A percentile compares a stretch with the other conserved stretches of the same genome.
phyloP scores from a whole-genome alignment of 2,888 invertebrate genomes.

The Xylota segnis region DNA sequence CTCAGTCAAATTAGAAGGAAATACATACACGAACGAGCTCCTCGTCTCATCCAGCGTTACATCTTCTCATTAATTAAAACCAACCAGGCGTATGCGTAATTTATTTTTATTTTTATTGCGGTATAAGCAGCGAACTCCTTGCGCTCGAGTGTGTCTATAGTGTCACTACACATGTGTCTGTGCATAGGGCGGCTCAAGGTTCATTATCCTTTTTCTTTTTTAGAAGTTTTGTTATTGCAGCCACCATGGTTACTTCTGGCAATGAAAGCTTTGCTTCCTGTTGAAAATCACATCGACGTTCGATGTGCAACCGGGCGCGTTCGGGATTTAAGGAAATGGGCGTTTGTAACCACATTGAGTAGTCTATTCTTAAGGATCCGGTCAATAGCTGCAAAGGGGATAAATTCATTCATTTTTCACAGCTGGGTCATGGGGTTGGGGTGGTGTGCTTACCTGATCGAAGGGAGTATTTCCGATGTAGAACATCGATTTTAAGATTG shows the following conservation, averaged over 20 bases:
- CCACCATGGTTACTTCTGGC: constrained; percentile 84
- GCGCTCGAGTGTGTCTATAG: constrained; percentile 7
- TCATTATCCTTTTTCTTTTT: constrained; percentile 80
- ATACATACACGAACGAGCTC: neutral
- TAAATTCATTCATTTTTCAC: neutral
- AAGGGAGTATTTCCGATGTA: constrained; percentile 91
- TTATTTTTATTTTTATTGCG: constrained; percentile 5
- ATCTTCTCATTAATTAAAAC: constrained; percentile 48
- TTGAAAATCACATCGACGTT: constrained; percentile 85
- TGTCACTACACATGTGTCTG: neutral
- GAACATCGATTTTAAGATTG: constrained; percentile 91
- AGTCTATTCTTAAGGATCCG: constrained; percentile 85
- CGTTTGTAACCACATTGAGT: constrained; percentile 84
- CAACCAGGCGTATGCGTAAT: constrained; percentile 45
- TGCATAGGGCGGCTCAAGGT: neutral
- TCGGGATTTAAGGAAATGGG: constrained; percentile 84
- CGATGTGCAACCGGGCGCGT: constrained; percentile 84
- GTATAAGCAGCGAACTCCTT: neutral
- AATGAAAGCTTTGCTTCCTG: constrained; percentile 82
- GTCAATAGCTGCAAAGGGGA: constrained; percentile 82
- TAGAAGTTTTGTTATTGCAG: constrained; percentile 83
- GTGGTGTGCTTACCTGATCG: constrained; percentile 87
- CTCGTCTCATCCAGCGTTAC: constrained; percentile 5
- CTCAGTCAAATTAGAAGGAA: constrained; percentile 26
- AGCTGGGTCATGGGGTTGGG: neutral